phyloP scores from a whole-genome alignment of 2,113 vertebrate genomes.

The Picathartes gymnocephalus region DNA sequence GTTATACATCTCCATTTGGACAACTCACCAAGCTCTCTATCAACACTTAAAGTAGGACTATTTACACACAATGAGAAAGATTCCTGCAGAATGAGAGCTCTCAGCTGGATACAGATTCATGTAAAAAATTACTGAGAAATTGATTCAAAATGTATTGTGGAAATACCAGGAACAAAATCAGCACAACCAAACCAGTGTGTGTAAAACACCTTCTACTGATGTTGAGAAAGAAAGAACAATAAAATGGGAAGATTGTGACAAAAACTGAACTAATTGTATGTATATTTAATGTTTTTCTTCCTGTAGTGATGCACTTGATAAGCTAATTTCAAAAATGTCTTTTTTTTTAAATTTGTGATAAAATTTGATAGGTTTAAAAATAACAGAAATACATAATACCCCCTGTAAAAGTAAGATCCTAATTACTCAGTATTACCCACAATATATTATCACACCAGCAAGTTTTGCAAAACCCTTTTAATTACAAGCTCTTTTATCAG shows the following conservation, averaged over 20 bases:
- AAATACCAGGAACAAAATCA: background rate
- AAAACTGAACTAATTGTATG: background rate
- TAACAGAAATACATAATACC: background rate
- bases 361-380: background rate
- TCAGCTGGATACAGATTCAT: background rate
- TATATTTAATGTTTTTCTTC: background rate
- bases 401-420: background rate
- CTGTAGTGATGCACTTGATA: background rate
- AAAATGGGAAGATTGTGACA: background rate
- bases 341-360: background rate
- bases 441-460: background rate
- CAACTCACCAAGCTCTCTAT: background rate
- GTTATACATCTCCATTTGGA: background rate
- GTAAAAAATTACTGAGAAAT: background rate
- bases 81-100: background rate
- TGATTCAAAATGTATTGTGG: background rate
- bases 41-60: background rate
- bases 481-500: background rate
- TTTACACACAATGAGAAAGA: background rate
- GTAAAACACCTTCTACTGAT: background rate
- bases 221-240: background rate
- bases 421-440: background rate
- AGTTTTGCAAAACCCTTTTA: background rate
- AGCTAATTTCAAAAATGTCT: background rate
- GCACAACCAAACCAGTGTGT: background rate